Percentiles rank a stretch among this genome's conserved stretches.
Evolutionary conservation across 2,888 invertebrate species (phyloP).

Genomic region (Schrankia costaestrigalis): DNA sequence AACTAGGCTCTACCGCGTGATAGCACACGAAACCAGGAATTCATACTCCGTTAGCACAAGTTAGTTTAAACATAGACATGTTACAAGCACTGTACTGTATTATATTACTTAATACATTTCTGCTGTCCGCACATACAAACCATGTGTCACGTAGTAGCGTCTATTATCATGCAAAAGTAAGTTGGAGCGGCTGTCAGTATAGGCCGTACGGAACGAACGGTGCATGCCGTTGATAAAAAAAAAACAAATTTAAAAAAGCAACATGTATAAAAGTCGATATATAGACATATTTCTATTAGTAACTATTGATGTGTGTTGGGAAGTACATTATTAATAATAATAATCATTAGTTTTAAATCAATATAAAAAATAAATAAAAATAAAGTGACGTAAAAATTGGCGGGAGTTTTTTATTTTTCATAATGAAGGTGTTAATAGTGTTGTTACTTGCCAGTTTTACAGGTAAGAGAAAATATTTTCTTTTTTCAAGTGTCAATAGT

Average conservation of each 20-base stretch:
- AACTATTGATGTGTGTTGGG: slow-evolving; percentile 9
- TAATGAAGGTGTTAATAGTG: slow-evolving; percentile 44
- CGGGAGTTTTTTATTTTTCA: slow-evolving; percentile 5
- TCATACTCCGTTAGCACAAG: not conserved
- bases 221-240: slow-evolving; percentile 36
- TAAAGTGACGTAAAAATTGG: not conserved
- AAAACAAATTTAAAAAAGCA: slow-evolving; percentile 34
- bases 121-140: slow-evolving; percentile 10
- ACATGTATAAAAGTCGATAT: slow-evolving; percentile 55
- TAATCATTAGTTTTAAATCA: slow-evolving; percentile 10
- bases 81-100: too few species aligned
- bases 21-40: too few species aligned
- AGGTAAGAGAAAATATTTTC: slow-evolving; percentile 47
- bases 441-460: slow-evolving; percentile 40
- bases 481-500: too few species aligned
- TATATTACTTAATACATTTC: not conserved
- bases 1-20: too few species aligned
- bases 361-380: slow-evolving; percentile 2
- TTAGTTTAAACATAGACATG: not conserved
- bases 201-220: slow-evolving; percentile 28
- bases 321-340: slow-evolving; percentile 3
- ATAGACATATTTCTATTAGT: slow-evolving; percentile 40
- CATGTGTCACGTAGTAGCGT: slow-evolving; percentile 33
- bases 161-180: slow-evolving; percentile 42
- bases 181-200: slow-evolving; percentile 30